These are phyloP conservation scores for Pipistrellus kuhlii DNA, from an alignment of 2,797 vertebrate genomes.

Conservation along the genomic window DNA sequence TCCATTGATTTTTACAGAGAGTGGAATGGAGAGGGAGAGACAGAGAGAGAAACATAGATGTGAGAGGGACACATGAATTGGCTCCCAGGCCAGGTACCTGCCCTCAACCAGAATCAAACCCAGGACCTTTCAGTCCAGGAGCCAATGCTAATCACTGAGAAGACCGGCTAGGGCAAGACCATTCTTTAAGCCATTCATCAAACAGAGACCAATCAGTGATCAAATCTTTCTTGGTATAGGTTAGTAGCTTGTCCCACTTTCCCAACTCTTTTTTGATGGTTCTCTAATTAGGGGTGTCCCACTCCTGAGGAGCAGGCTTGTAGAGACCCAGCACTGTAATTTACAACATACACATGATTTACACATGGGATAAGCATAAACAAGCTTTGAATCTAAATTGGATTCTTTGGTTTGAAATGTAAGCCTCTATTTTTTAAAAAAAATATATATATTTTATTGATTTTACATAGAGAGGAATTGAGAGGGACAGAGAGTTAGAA, in stretches of 20 bases:
- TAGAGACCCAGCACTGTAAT: constrained; percentile 39
- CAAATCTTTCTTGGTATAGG: not conserved
- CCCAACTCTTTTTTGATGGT: not conserved
- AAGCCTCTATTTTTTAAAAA: not conserved
- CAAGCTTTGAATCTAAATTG: constrained; percentile 59
- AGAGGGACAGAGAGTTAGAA: too few species aligned
- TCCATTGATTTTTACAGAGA: too few species aligned
- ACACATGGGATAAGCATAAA: not conserved
- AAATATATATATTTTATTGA: too few species aligned
- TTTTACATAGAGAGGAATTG: too few species aligned
- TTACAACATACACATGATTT: constrained; percentile 35
- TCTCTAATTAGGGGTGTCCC: constrained; percentile 53
- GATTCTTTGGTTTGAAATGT: constrained; percentile 37
- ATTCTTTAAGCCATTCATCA: constrained; percentile 51
- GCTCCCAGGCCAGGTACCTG: too few species aligned
- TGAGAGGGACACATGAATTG: too few species aligned
- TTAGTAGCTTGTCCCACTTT: constrained; percentile 54
- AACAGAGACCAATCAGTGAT: not conserved
- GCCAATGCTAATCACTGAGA: not conserved
- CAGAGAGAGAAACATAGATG: too few species aligned
- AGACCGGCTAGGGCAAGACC: not conserved
- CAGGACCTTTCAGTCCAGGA: too few species aligned
- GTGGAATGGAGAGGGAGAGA: too few species aligned
- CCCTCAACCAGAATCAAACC: too few species aligned
- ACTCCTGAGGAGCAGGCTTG: not conserved